Conservation (phyloP, 2,888 invertebrate species). For the Spilosoma lubricipeda region DNA sequence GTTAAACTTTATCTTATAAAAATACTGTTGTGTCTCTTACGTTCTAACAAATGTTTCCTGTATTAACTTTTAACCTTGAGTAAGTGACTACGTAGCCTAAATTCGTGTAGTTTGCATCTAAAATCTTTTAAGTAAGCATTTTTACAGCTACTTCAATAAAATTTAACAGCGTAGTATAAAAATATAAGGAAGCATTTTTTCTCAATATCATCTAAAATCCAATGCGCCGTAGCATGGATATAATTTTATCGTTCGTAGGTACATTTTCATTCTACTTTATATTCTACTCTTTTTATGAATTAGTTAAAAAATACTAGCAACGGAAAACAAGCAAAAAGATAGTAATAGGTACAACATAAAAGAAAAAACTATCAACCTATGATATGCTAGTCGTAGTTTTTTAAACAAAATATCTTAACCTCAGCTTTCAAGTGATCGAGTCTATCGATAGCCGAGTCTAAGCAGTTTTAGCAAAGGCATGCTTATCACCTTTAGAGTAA, state of each 20-base stretch:
- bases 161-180: slow-evolving; percentile 21
- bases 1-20: slow-evolving; percentile 42
- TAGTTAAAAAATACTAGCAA: not conserved
- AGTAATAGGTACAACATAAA: too few species aligned
- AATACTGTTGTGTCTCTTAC: slow-evolving; percentile 23
- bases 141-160: slow-evolving; percentile 22
- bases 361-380: too few species aligned
- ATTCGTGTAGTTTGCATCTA: slow-evolving; percentile 13
- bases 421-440: too few species aligned
- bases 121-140: slow-evolving; percentile 21
- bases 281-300: not conserved
- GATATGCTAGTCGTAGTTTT: too few species aligned
- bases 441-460: too few species aligned
- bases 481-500: too few species aligned
- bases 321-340: too few species aligned
- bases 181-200: slow-evolving; percentile 19
- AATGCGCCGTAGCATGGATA: slow-evolving; percentile 19
- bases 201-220: slow-evolving; percentile 18
- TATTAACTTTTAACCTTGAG: slow-evolving; percentile 14
- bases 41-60: slow-evolving; percentile 4
- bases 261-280: slow-evolving; percentile 19
- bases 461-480: too few species aligned
- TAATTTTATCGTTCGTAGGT: slow-evolving; percentile 20
- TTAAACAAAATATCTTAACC: too few species aligned
- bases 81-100: slow-evolving; percentile 9